Base-by-base conservation (phyloP, 2,797 vertebrate species). In the Borostomias antarcticus region DNA sequence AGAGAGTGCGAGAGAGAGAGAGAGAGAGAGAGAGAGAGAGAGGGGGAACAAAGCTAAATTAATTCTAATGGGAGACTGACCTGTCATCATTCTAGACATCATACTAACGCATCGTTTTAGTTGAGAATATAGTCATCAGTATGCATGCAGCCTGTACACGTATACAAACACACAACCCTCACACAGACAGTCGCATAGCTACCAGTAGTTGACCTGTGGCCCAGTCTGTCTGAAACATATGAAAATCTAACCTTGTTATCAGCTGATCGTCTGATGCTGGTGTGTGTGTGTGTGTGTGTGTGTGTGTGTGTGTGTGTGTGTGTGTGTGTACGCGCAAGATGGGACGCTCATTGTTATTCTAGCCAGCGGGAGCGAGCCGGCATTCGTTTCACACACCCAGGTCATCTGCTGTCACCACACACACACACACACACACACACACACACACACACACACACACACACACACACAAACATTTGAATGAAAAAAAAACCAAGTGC, bases 211-310 rank as follows among this genome's bases (percentile, higher is more conserved):
- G 78, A 85, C 87, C 82, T 59, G 75, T 83, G 79, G 79, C 79
- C 77, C 63, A 15, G 74, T 70, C 80, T 75, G 82, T 89, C 92
- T 92, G 87, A 91, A 90, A 87, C 85, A 66, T 80, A 88, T 90
- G 90, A 91, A 88, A 93, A 92, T 88, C 82, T 89, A 87, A 90
- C 84, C 89, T 91, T 74, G 90, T 91, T 91, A 91, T 91, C 85
- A 86, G 77, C 79, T 73, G 78, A 85, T 89, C 86, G 86, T 78
- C 51, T 35, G 26, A 17, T 23, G 66, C 65, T 7, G 7, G 60
- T 26, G 45, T 33, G 45, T 56, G 53, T 56, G 53, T 56, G 53
- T 56, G 53, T 33, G 53, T 32, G 53, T 58, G 56, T 64, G 62
- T 67, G 48, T 57, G 54, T 57, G 54, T 33, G 54, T 57, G 30